These are phyloP conservation scores for Elegia similella DNA, from an alignment of 2,888 invertebrate genomes.

Conservation along the genomic window DNA sequence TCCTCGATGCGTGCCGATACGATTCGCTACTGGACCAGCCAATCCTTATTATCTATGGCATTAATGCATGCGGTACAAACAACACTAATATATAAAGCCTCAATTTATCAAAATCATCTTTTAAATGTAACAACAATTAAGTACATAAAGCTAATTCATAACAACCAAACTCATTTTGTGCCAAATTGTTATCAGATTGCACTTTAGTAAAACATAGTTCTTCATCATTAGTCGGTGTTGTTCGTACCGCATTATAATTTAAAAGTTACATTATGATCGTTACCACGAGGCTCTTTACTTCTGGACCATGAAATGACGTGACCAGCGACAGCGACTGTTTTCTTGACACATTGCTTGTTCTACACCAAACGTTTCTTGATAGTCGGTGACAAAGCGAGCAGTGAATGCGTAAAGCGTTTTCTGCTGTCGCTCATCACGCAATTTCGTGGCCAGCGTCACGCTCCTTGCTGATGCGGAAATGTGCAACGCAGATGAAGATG, in stretches of 20 bases:
- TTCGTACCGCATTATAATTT: not conserved
- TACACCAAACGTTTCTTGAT: too few relatives aligned
- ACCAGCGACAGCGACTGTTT: too few relatives aligned
- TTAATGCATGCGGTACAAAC: conserved; percentile 19
- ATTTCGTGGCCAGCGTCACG: too few relatives aligned
- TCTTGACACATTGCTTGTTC: too few relatives aligned
- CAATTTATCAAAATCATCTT: not conserved
- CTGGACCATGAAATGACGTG: too few relatives aligned
- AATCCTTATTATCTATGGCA: conserved; percentile 42
- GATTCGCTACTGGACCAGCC: conserved; percentile 49
- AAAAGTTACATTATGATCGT: not conserved
- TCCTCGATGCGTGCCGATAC: conserved; percentile 22
- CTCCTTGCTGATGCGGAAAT: conserved; percentile 1
- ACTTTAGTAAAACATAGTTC: too few relatives aligned
- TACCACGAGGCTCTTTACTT: too few relatives aligned
- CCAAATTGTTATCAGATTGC: not conserved
- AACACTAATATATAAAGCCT: not conserved
- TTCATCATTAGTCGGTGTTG: not conserved
- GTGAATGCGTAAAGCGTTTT: too few relatives aligned
- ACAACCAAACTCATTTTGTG: not conserved
- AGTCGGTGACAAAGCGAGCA: too few relatives aligned
- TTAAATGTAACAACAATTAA: not conserved
- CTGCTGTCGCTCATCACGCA: too few relatives aligned
- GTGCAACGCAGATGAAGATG: conserved; percentile 14
- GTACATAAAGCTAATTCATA: not conserved